These are phyloP conservation scores for Acleris cristana DNA, from an alignment of 2,888 invertebrate species.

Conservation along the genomic window DNA sequence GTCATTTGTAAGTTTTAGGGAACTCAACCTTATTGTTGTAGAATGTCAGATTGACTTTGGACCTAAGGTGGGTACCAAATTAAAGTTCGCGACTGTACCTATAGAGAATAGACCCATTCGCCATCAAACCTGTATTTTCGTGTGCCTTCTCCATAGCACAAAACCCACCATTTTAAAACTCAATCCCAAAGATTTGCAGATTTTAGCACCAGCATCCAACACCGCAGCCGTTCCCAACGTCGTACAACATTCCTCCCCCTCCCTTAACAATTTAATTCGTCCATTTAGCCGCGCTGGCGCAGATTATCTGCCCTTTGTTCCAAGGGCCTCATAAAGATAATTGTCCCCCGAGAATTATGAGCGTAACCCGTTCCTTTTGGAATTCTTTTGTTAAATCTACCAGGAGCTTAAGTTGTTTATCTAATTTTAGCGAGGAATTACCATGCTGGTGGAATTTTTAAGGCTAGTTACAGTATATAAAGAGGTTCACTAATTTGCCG, in stretches of 20 bases:
- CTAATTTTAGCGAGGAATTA: constrained; percentile 30
- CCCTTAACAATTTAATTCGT: constrained; percentile 74
- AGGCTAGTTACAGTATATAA: not conserved
- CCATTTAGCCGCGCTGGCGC: constrained; percentile 58
- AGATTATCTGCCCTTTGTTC: constrained; percentile 76
- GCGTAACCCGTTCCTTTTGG: constrained; percentile 28
- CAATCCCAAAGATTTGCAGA: no score
- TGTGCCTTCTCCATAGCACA: no score
- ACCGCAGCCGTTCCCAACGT: constrained; percentile 24
- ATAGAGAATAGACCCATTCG: no score
- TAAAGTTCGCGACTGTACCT: no score
- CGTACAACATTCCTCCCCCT: constrained; percentile 46
- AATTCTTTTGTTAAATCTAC: constrained; percentile 37
- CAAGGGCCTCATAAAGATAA: constrained; percentile 69
- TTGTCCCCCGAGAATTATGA: constrained; percentile 45
- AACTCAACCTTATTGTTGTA: no score
- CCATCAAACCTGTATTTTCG: no score
- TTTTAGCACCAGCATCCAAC: constrained; percentile 34
- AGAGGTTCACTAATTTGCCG: not conserved
- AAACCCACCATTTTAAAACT: no score
- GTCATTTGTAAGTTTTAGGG: no score
- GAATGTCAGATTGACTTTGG: no score
- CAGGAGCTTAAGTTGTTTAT: constrained; percentile 23
- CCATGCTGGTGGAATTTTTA: constrained; percentile 14
- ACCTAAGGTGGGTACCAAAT: no score